Percentiles rank a stretch among this genome's conserved stretches.
phyloP scores from a whole-genome alignment of 2,888 invertebrate genomes.

The Hypolimnas misippus region DNA sequence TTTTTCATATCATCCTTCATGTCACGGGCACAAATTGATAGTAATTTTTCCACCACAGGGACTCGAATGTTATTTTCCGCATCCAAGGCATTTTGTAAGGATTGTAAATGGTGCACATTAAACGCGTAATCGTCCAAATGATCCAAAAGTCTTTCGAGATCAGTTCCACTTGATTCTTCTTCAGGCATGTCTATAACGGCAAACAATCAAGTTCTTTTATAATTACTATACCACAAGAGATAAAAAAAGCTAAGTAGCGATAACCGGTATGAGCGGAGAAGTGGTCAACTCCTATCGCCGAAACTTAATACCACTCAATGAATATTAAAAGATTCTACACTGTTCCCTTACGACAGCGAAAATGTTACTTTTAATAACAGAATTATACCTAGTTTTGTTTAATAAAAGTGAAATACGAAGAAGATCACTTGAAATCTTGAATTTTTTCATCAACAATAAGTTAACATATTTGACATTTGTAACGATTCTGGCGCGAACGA shows the following conservation, averaged over 20 bases:
- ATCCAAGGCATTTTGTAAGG: conserved; percentile 52
- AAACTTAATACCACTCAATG: conserved; percentile 8
- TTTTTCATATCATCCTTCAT: conserved; percentile 57
- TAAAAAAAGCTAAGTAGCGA: neutral
- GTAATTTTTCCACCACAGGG: conserved; percentile 50
- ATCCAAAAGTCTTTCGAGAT: conserved; percentile 51
- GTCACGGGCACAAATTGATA: conserved; percentile 57
- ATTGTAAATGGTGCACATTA: conserved; percentile 50
- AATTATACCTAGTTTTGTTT: conserved; percentile 3
- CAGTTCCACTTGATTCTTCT: conserved; percentile 41
- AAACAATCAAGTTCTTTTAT: neutral
- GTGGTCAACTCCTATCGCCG: conserved; percentile 6
- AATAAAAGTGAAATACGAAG: neutral
- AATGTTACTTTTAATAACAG: neutral
- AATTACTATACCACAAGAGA: neutral
- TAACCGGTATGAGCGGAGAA: conserved; percentile 14
- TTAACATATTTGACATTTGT: conserved; percentile 34
- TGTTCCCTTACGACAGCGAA: neutral
- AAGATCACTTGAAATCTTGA: neutral
- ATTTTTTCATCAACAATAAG: conserved; percentile 7
- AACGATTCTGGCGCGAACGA: conserved; percentile 67
- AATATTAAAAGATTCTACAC: neutral
- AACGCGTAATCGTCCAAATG: conserved; percentile 53
- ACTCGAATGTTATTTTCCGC: conserved; percentile 44
- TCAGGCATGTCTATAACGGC: conserved; percentile 57